These are phyloP conservation scores for Pogona vitticeps DNA, from an alignment of 2,113 vertebrate genomes.

Conservation along the genomic window DNA sequence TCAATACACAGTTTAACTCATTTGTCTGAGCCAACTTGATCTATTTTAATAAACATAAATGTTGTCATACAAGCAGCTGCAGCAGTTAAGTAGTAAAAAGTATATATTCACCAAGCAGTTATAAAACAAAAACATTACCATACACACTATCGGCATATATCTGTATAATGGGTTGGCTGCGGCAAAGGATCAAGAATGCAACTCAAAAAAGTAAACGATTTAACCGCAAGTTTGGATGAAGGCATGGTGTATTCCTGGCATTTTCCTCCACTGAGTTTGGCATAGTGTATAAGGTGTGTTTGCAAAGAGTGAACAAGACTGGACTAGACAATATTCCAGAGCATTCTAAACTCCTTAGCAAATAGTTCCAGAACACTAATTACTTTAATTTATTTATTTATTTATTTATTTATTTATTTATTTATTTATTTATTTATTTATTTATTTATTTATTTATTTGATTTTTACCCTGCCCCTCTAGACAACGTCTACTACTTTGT, in stretches of 20 bases:
- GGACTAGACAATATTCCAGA: not conserved
- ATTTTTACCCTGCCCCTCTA: too few relatives aligned
- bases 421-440: too few relatives aligned
- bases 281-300: not conserved
- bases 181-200: not conserved
- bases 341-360: not conserved
- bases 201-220: not conserved
- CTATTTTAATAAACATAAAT: not conserved
- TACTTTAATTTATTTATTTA: too few relatives aligned
- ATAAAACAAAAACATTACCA: not conserved
- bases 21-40: not conserved
- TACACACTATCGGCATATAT: not conserved
- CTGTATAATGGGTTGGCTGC: not conserved
- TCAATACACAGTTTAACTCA: not conserved
- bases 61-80: not conserved
- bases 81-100: not conserved
- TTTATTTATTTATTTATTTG: too few relatives aligned
- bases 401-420: too few relatives aligned
- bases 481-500: too few relatives aligned
- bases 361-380: too few relatives aligned
- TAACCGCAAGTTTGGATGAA: not conserved
- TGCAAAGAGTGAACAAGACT: too few relatives aligned
- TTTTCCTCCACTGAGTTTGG: not conserved
- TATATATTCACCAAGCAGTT: not conserved
- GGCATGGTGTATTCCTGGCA: not conserved